Conservation (phyloP, 2,113 vertebrate species). For the Anolis sagrei region DNA sequence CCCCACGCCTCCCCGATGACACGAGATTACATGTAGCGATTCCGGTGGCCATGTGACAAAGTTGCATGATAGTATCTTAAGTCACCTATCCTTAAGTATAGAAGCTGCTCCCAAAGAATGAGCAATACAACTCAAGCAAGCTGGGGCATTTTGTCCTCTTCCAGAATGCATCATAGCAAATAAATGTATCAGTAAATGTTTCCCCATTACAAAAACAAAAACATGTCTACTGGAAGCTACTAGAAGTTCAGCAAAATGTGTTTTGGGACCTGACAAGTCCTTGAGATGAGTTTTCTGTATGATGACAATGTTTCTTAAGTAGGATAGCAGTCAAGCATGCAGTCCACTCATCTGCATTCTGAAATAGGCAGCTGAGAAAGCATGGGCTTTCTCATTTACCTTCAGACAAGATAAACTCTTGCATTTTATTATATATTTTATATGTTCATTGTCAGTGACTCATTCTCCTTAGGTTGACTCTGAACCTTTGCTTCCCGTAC, state of each 20-base stretch:
- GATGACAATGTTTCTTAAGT: background rate
- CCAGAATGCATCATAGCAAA: background rate
- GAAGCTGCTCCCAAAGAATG: background rate
- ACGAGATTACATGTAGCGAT: too few species aligned
- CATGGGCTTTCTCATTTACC: background rate
- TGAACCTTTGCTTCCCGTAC: slow-evolving; percentile 65
- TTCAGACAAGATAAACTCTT: slow-evolving; percentile 28
- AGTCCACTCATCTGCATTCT: too few species aligned
- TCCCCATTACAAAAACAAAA: background rate
- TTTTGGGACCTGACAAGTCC: background rate
- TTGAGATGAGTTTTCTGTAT: background rate
- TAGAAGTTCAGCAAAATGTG: background rate
- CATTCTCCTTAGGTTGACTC: slow-evolving; percentile 50
- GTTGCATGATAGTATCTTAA: background rate
- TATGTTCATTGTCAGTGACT: slow-evolving; percentile 21
- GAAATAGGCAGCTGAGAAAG: background rate
- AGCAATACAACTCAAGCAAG: background rate
- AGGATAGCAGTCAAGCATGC: background rate
- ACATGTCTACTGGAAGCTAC: background rate
- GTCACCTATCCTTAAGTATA: background rate
- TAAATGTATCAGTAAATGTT: background rate
- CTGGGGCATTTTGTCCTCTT: background rate
- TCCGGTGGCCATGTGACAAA: too few species aligned
- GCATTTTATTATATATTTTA: slow-evolving; percentile 34
- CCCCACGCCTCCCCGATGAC: too few species aligned